A percentile compares a stretch with the other conserved stretches of the same genome.
Evolutionary conservation across 2,888 invertebrate genomes (phyloP).

Genomic region (Octodonta nipae): DNA sequence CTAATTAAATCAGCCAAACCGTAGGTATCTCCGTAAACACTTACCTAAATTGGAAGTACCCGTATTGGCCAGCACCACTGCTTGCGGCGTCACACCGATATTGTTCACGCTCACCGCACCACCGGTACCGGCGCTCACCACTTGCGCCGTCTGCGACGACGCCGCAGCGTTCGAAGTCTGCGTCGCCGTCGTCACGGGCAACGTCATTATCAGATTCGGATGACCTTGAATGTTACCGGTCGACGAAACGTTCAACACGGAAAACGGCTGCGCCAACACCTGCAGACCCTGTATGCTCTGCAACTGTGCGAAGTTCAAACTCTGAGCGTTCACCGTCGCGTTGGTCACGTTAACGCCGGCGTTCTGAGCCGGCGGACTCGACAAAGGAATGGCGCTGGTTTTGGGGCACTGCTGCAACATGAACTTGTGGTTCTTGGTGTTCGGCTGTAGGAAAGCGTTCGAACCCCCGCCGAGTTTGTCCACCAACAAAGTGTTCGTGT

Average conservation of each 20-base stretch:
- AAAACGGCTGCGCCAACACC: conserved; percentile 69
- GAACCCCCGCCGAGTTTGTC: conserved; percentile 41
- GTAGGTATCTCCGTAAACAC: conserved; percentile 5
- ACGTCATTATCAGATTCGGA: conserved; percentile 31
- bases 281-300: conserved; percentile 59
- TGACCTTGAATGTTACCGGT: conserved; percentile 42
- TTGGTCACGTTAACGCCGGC: too few relatives aligned
- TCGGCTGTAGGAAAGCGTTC: conserved; percentile 18
- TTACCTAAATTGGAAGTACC: conserved; percentile 30
- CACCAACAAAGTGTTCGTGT: conserved; percentile 38
- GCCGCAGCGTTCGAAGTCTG: conserved; percentile 29
- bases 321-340: conserved; percentile 47
- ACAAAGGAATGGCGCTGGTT: conserved; percentile 36
- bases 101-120: conserved; percentile 12
- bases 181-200: conserved; percentile 31
- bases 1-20: neutral
- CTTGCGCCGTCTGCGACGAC: conserved; percentile 23
- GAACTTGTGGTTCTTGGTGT: conserved; percentile 15
- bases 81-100: conserved; percentile 24
- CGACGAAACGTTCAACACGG: conserved; percentile 60
- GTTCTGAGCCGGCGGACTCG: conserved; percentile 33
- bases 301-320: conserved; percentile 57
- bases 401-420: conserved; percentile 24
- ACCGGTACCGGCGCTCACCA: conserved; percentile 18
- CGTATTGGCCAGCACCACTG: conserved; percentile 30